A percentile compares a stretch with the other conserved stretches of the same genome.
These are phyloP conservation scores for Drosophila testacea DNA, from an alignment of 2,888 invertebrate genomes.

Conservation along the genomic window DNA sequence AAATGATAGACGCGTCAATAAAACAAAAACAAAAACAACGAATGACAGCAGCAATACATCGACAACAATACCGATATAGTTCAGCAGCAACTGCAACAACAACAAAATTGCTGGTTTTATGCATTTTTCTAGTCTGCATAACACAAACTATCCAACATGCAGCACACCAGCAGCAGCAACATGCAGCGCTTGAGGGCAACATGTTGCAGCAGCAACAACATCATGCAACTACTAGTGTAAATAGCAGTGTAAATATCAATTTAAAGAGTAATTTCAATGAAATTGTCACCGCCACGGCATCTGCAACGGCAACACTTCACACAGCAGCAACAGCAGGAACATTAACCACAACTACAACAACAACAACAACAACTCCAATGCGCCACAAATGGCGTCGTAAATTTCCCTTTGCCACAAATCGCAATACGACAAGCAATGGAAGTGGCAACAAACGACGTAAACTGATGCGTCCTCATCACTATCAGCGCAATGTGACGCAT, in stretches of 20 bases:
- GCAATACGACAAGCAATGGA: conserved; percentile 57
- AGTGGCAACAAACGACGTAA: conserved; percentile 73
- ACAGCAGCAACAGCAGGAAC: conserved; percentile 22
- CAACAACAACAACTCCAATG: conserved; percentile 50
- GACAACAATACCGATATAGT: conserved; percentile 19
- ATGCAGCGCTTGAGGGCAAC: conserved; percentile 59
- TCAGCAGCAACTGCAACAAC: conserved; percentile 29
- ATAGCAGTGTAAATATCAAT: conserved; percentile 80
- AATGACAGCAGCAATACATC: conserved; percentile 27
- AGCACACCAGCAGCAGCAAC: conserved; percentile 45
- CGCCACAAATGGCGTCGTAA: conserved; percentile 78
- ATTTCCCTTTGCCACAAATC: conserved; percentile 48
- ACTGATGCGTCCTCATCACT: conserved; percentile 56
- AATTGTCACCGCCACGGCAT: conserved; percentile 68
- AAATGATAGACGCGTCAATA: conserved; percentile 69
- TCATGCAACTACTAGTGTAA: conserved; percentile 71
- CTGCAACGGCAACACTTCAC: conserved; percentile 39
- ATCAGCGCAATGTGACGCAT: conserved; percentile 72
- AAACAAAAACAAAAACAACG: conserved; percentile 45
- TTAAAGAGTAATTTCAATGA: conserved; percentile 74
- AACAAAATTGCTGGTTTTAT: conserved; percentile 64
- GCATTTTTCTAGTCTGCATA: conserved; percentile 72
- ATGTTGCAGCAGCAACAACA: conserved; percentile 64
- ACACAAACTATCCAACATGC: conserved; percentile 60
- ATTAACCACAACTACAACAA: conserved; percentile 30